A percentile compares a stretch with the other conserved stretches of the same genome.
phyloP scores from a whole-genome alignment of 2,797 vertebrate species.

The Toxotes lorentzi region DNA sequence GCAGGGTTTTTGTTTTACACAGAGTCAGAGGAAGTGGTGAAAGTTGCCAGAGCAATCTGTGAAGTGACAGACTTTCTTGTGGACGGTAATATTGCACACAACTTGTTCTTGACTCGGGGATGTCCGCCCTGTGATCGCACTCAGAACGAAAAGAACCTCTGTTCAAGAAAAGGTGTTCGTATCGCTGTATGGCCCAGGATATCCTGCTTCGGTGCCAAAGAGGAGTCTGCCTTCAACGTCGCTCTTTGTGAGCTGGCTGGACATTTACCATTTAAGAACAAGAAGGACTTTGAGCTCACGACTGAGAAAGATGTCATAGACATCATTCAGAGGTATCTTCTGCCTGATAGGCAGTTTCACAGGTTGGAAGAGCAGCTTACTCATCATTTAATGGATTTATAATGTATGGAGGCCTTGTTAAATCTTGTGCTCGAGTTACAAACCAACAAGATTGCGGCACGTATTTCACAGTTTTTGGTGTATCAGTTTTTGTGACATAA shows the following conservation, averaged over 20 bases:
- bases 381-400: constrained; percentile 52
- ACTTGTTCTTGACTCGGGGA: constrained; percentile 91
- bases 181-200: constrained; percentile 89
- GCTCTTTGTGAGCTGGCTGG: constrained; percentile 96
- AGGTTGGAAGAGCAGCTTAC: constrained; percentile 75
- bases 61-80: constrained; percentile 86
- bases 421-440: neutral
- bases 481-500: neutral
- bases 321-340: constrained; percentile 83
- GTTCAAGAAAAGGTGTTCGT: constrained; percentile 84
- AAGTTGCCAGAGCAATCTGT: constrained; percentile 78
- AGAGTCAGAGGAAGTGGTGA: constrained; percentile 67
- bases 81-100: constrained; percentile 87
- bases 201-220: constrained; percentile 89
- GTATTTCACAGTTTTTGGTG: neutral
- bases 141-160: constrained; percentile 2
- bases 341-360: constrained; percentile 82
- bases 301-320: constrained; percentile 85
- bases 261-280: constrained; percentile 89
- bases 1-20: constrained; percentile 90
- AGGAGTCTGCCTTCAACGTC: constrained; percentile 88
- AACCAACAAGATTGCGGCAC: neutral
- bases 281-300: constrained; percentile 81
- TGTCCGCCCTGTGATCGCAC: constrained; percentile 70
- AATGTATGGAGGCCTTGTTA: neutral